Conservation (phyloP, 2,888 invertebrate genomes). For the Drosophila dives region DNA sequence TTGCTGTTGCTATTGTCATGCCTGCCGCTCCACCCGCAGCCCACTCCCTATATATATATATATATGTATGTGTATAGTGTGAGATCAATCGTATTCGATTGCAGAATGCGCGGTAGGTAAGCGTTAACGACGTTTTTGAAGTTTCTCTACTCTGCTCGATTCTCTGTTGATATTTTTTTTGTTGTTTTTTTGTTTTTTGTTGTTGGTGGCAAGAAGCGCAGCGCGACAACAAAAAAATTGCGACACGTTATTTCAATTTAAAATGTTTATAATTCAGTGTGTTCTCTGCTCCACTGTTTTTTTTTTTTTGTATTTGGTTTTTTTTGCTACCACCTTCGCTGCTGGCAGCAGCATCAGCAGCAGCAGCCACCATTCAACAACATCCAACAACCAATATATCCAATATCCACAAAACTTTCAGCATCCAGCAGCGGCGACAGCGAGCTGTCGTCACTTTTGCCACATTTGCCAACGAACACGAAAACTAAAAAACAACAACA, state of each 20-base stretch:
- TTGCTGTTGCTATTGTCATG: constrained; percentile 58
- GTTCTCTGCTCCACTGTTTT: constrained; percentile 49
- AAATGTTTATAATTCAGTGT: constrained; percentile 79
- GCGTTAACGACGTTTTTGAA: constrained; percentile 81
- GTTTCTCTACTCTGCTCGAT: constrained; percentile 40
- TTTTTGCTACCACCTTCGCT: constrained; percentile 49
- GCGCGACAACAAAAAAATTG: constrained; percentile 76
- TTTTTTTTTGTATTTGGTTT: constrained; percentile 11
- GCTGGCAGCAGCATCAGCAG: constrained; percentile 18
- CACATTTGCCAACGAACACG: constrained; percentile 35
- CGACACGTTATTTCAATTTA: constrained; percentile 83
- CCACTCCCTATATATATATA: constrained; percentile 6
- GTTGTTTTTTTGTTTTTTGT: constrained; percentile 20
- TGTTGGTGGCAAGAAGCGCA: constrained; percentile 62
- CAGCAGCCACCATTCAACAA: constrained; percentile 22
- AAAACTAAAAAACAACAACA: constrained; percentile 14
- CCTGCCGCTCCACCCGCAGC: constrained; percentile 23
- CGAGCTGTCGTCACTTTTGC: constrained; percentile 53
- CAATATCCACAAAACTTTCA: constrained; percentile 31
- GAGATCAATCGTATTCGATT: constrained; percentile 84
- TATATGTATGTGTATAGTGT: constrained; percentile 43
- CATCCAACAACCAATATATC: constrained; percentile 16
- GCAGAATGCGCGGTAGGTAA: constrained; percentile 83
- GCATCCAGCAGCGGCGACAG: constrained; percentile 49
- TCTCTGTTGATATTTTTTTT: constrained; percentile 28